phyloP scores from a whole-genome alignment of 2,113 vertebrate species.

The Centropus unirufus region DNA sequence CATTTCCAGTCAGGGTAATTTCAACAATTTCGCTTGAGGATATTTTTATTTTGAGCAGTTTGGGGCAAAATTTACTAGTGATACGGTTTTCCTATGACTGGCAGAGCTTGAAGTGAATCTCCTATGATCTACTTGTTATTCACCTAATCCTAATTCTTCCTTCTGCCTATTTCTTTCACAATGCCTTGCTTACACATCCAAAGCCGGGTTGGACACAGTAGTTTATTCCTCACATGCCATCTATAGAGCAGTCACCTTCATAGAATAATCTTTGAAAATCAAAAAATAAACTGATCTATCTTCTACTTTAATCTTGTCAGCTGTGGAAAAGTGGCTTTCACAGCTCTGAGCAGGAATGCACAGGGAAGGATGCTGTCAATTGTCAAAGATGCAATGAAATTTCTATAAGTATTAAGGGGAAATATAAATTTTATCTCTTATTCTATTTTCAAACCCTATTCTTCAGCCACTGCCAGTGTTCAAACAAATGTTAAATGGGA shows the following conservation, averaged over 20 bases:
- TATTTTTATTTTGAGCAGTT: background rate
- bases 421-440: background rate
- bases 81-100: background rate
- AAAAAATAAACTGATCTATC: background rate
- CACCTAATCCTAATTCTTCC: background rate
- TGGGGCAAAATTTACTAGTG: background rate
- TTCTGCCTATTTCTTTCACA: background rate
- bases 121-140: background rate
- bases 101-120: background rate
- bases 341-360: background rate
- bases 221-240: background rate
- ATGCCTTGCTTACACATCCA: background rate
- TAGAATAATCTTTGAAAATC: background rate
- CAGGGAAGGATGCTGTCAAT: background rate
- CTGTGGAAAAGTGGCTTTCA: background rate
- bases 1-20: background rate
- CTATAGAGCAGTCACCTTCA: background rate
- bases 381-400: background rate
- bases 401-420: background rate
- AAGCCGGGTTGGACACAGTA: background rate
- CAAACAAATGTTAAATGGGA: constrained; percentile 27
- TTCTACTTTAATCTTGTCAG: background rate
- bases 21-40: background rate
- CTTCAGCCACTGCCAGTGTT: background rate
- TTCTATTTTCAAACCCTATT: constrained; percentile 14